These are phyloP conservation scores for Schrankia costaestrigalis DNA, from an alignment of 2,888 invertebrate species.

Conservation along the genomic window DNA sequence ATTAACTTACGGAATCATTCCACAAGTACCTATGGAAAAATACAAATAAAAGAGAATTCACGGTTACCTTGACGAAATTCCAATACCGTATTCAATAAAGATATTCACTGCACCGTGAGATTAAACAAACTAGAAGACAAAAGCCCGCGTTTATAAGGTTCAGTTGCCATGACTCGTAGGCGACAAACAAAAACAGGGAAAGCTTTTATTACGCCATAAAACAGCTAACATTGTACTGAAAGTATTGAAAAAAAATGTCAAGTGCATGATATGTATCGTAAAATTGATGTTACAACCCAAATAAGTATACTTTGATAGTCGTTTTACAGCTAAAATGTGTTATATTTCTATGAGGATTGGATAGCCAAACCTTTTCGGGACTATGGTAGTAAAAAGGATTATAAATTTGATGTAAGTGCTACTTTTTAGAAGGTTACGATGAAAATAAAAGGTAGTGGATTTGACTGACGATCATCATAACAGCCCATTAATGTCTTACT, in stretches of 20 bases:
- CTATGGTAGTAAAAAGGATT: too few relatives aligned
- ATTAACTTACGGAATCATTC: too few relatives aligned
- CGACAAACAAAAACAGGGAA: slow-evolving; percentile 13
- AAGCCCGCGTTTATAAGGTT: background rate
- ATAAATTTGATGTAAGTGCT: too few relatives aligned
- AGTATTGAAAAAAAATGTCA: slow-evolving; percentile 18
- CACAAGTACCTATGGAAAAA: too few relatives aligned
- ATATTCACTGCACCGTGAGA: slow-evolving; percentile 1
- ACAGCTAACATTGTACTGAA: slow-evolving; percentile 15
- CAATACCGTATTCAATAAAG: too few relatives aligned
- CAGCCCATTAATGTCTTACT: too few relatives aligned
- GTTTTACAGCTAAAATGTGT: slow-evolving; percentile 15
- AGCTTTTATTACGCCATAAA: slow-evolving; percentile 21
- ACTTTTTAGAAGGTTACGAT: too few relatives aligned
- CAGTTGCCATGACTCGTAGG: slow-evolving; percentile 1
- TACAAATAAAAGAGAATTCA: too few relatives aligned
- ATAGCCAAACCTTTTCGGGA: too few relatives aligned
- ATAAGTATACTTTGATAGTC: slow-evolving; percentile 19
- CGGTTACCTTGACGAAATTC: too few relatives aligned
- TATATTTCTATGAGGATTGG: slow-evolving; percentile 11
- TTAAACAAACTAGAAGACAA: background rate
- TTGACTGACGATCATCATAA: too few relatives aligned
- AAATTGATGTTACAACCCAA: slow-evolving; percentile 21
- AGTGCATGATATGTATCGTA: slow-evolving; percentile 23
- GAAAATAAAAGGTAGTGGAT: too few relatives aligned